phyloP scores from a whole-genome alignment of 2,888 invertebrate species.

The Sylvicola cinctus region DNA sequence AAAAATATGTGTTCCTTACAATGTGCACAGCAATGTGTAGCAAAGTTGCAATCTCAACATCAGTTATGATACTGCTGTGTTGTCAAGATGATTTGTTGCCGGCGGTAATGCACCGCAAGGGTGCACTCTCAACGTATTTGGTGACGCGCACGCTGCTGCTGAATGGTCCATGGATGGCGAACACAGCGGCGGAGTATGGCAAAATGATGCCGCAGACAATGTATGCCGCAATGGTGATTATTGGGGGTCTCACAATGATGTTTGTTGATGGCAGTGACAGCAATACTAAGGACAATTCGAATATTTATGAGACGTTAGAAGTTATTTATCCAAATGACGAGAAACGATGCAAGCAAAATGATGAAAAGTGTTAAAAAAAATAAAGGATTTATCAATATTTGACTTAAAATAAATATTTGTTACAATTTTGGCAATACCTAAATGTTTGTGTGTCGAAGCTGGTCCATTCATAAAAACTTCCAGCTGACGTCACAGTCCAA shows the following conservation, averaged over 20 bases:
- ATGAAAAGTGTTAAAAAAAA: too few relatives aligned
- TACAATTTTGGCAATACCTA: too few relatives aligned
- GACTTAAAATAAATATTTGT: too few relatives aligned
- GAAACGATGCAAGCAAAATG: too few relatives aligned
- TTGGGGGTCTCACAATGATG: slow-evolving; percentile 13
- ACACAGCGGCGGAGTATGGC: slow-evolving; percentile 19
- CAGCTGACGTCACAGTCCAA: too few relatives aligned
- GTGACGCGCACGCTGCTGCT: slow-evolving; percentile 26
- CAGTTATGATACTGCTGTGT: slow-evolving; percentile 23
- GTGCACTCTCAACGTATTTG: slow-evolving; percentile 23
- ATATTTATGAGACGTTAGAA: too few relatives aligned
- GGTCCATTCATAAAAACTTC: too few relatives aligned
- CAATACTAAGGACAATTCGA: too few relatives aligned
- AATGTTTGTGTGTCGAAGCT: too few relatives aligned
- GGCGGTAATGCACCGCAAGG: slow-evolving; percentile 21
- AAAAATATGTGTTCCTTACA: slow-evolving; percentile 14
- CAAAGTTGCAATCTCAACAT: slow-evolving; percentile 24
- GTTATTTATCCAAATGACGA: too few relatives aligned
- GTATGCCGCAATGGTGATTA: slow-evolving; percentile 19
- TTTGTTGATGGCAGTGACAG: too few relatives aligned
- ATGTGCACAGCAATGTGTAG: slow-evolving; percentile 26
- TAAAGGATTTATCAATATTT: too few relatives aligned
- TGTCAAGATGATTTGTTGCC: slow-evolving; percentile 24
- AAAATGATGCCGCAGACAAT: slow-evolving; percentile 23
- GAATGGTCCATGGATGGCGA: slow-evolving; percentile 24